These are phyloP conservation scores for Magallana gigas DNA, from an alignment of 1,140 invertebrate species.

Conservation along the genomic window DNA sequence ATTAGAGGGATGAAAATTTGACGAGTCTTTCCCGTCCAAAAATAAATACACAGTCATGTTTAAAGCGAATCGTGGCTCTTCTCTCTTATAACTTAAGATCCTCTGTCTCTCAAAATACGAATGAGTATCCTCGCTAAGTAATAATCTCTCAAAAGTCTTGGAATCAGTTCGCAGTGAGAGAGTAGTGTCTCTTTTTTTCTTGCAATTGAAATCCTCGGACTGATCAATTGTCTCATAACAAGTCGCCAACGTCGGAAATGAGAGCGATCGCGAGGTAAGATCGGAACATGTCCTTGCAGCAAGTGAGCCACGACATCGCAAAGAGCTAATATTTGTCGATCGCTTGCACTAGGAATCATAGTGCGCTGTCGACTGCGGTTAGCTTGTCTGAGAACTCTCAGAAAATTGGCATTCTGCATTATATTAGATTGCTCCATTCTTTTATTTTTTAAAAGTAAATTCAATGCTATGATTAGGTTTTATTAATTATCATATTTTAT, in stretches of 20 bases:
- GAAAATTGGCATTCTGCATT: not conserved
- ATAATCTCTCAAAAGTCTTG: conserved; percentile 8
- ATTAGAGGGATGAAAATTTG: conserved; percentile 37
- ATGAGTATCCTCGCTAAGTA: conserved; percentile 1
- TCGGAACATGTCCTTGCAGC: not conserved
- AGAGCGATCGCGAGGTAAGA: not conserved
- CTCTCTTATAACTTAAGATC: not conserved
- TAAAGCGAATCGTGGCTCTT: not conserved
- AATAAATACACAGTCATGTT: conserved; percentile 12
- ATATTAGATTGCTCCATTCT: conserved; percentile 40
- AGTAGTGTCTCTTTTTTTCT: not conserved
- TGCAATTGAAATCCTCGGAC: not conserved
- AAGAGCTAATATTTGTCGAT: conserved; percentile 7
- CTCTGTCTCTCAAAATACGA: conserved; percentile 10
- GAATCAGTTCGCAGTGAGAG: not conserved
- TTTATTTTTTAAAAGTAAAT: not conserved
- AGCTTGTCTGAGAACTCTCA: conserved; percentile 14
- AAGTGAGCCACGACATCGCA: not conserved
- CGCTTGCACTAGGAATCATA: conserved; percentile 1
- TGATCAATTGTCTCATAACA: conserved; percentile 12
- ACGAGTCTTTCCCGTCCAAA: conserved; percentile 35
- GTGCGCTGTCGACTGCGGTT: not conserved
- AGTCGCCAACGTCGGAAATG: not conserved
- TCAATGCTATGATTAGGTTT: too few species aligned
- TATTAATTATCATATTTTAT: too few species aligned